Evolutionary conservation across 2,797 vertebrate species (phyloP).

Genomic region (Darevskia nairensis): DNA sequence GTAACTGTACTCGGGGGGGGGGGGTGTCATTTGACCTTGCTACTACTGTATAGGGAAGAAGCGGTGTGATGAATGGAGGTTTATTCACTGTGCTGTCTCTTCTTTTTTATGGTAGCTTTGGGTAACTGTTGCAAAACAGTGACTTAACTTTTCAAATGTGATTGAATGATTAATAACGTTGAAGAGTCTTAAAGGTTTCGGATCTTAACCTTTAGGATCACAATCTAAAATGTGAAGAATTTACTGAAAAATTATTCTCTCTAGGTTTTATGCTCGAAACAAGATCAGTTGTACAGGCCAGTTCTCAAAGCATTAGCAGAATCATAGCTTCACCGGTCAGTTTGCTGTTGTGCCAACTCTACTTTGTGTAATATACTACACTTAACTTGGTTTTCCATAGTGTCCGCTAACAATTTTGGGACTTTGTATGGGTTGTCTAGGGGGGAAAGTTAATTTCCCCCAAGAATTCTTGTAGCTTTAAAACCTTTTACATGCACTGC

Average conservation of each 20-base stretch:
- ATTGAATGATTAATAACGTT: background rate
- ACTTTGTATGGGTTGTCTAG: background rate
- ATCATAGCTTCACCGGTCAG: background rate
- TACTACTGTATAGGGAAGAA: background rate
- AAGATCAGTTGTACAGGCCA: background rate
- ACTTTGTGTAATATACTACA: background rate
- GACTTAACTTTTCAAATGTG: background rate
- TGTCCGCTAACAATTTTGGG: background rate
- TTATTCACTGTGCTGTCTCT: background rate
- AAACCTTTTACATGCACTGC: background rate
- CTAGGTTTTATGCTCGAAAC: background rate
- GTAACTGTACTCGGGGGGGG: background rate
- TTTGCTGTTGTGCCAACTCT: background rate
- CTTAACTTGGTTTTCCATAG: background rate
- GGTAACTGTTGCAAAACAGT: background rate
- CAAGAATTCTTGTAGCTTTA: no score
- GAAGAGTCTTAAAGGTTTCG: no score
- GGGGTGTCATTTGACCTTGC: background rate
- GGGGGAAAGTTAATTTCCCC: no score
- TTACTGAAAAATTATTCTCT: background rate
- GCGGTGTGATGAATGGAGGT: background rate
- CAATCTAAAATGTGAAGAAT: background rate
- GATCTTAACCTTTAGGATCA: no score
- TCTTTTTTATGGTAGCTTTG: background rate
- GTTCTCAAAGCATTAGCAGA: background rate